Evolutionary conservation across 1,140 invertebrate species (phyloP), one percentile per base, ranked within the genome.

Genomic region (Cecropterus lyciades): DNA sequence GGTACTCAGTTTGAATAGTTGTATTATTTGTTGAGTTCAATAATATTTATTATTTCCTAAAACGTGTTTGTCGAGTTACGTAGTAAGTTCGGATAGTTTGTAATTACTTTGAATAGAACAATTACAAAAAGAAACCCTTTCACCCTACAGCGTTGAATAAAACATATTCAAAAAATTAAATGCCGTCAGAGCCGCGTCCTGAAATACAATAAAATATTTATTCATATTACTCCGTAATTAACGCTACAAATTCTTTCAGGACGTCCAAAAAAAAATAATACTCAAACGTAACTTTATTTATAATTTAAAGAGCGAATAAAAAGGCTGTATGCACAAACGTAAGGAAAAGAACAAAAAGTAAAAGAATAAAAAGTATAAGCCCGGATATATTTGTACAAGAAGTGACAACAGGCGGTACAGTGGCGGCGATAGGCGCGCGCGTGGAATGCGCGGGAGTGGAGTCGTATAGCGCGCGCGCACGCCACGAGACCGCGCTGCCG

Each of bases 381-480:
- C 49, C 49, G 51, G 52, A 66, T 60, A 65, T 65, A 55, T 48
- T 62, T 59, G 43, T 37, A 40, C 48, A 45, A 79, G 73, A 67
- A 79, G 81, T 78, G 75, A 80, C 67, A 72, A 70, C 69, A 75
- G 79, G 69, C 75, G 69, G 75, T 70, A 87, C 77, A 84, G 85
- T 87, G 85, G 87, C 85, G 85, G 81, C 84, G 59, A 45, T 82
- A 73, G 77, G 83, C 42, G 79, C 80, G 70, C 81, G 85, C 65
- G 66, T 89, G 82, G 85, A 86, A 89, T 91, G 89, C 87, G 87
- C 85, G 65, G 83, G 87, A 85, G 85, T 86, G 77, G 87, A 88
- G 65, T 67, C 81, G 75, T 83, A 66, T 84, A 86, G 84, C 81
- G 79, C 79, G 82, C 85, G 84, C 78, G 79, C 82, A 80, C 85